Evolutionary conservation across 2,113 vertebrate genomes (phyloP).

Genomic region (Condylura cristata): DNA sequence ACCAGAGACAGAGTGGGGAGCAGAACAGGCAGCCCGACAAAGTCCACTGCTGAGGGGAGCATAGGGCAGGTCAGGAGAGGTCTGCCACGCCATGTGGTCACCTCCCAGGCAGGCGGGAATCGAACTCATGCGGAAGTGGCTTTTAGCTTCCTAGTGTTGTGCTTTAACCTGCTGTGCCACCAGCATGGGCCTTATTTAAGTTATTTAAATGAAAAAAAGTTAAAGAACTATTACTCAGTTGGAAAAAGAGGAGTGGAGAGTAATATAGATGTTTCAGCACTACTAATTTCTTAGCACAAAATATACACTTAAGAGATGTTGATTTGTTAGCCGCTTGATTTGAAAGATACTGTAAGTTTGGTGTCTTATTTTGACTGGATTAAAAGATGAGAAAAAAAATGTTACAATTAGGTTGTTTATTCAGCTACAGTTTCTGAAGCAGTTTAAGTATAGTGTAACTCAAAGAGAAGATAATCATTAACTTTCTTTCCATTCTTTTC

Average conservation of each 20-base stretch:
- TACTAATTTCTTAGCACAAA: constrained; percentile 40
- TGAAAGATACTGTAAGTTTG: background rate
- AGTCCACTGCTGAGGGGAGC: too few relatives aligned
- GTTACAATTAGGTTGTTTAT: background rate
- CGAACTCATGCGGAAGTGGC: too few relatives aligned
- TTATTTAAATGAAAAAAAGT: constrained; percentile 56
- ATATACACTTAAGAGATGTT: background rate
- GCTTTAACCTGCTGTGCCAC: too few relatives aligned
- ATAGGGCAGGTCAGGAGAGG: too few relatives aligned
- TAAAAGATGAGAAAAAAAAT: background rate
- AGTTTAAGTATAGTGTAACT: background rate
- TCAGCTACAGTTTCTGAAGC: background rate
- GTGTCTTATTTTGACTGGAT: background rate
- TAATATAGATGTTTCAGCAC: constrained; percentile 30
- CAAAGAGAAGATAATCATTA: background rate
- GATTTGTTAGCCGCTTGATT: constrained; percentile 28
- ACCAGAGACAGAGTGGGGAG: too few relatives aligned
- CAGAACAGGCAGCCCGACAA: too few relatives aligned
- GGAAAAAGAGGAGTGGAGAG: constrained; percentile 23
- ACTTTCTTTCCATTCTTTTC: background rate
- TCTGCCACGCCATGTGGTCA: too few relatives aligned
- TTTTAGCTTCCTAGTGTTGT: too few relatives aligned
- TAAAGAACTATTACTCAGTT: constrained; percentile 29
- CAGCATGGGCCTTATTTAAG: too few relatives aligned
- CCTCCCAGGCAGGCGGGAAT: too few relatives aligned